Conservation (phyloP, 1,140 invertebrate genomes). For the Neomicropteryx cornuta region DNA sequence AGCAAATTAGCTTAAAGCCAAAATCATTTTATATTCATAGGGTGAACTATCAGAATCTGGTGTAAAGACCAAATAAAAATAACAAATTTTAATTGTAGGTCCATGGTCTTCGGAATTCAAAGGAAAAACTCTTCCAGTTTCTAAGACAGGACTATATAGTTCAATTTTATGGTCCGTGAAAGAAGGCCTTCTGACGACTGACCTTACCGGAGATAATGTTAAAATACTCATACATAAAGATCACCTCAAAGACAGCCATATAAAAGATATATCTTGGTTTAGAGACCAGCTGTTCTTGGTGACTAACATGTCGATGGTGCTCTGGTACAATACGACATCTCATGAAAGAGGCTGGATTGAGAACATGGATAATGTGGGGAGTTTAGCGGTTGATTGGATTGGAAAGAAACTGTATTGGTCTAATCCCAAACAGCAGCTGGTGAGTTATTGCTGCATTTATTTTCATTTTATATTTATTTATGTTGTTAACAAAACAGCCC, state of each 20-base stretch:
- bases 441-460: slow-evolving; percentile 28
- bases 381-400: slow-evolving; percentile 80
- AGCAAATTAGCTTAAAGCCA: too few relatives aligned
- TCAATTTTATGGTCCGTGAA: slow-evolving; percentile 60
- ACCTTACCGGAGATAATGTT: slow-evolving; percentile 61
- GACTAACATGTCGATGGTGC: slow-evolving; percentile 58
- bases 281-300: slow-evolving; percentile 60
- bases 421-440: slow-evolving; percentile 68
- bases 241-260: slow-evolving; percentile 38
- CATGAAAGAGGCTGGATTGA: slow-evolving; percentile 41
- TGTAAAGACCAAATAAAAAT: too few relatives aligned
- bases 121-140: slow-evolving; percentile 49
- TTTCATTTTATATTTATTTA: too few relatives aligned
- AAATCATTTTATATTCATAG: too few relatives aligned
- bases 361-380: slow-evolving; percentile 59
- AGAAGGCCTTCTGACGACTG: slow-evolving; percentile 57
- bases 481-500: too few relatives aligned
- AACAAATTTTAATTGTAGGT: too few relatives aligned
- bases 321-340: slow-evolving; percentile 56
- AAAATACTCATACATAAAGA: slow-evolving; percentile 48
- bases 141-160: slow-evolving; percentile 36
- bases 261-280: slow-evolving; percentile 58
- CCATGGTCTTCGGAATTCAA: slow-evolving; percentile 69
- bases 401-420: slow-evolving; percentile 84
- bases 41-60: too few relatives aligned